phyloP scores from a whole-genome alignment of 1,140 invertebrate genomes.

The Lepidostoma basale region DNA sequence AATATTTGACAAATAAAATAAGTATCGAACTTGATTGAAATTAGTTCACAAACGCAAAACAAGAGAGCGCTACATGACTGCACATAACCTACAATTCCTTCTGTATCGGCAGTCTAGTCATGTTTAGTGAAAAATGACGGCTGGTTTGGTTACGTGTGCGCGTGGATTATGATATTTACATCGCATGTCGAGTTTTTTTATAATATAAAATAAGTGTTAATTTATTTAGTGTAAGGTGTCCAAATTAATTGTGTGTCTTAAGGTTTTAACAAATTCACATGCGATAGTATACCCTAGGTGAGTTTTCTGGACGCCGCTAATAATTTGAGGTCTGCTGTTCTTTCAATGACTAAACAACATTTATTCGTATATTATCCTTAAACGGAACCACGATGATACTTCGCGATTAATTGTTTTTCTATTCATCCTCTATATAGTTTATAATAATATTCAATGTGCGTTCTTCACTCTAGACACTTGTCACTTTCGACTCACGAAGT shows the following conservation, averaged over 20 bases:
- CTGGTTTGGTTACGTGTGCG: conserved; percentile 63
- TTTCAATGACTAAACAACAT: not conserved
- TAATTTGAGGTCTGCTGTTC: not conserved
- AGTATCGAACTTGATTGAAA: conserved; percentile 53
- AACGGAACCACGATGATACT: no score
- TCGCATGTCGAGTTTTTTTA: conserved; percentile 23
- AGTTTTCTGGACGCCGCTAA: conserved; percentile 21
- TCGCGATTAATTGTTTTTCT: no score
- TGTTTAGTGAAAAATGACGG: conserved; percentile 64
- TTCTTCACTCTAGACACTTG: no score
- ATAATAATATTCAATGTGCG: no score
- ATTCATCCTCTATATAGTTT: no score
- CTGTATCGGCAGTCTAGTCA: conserved; percentile 49
- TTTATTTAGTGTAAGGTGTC: conserved; percentile 37
- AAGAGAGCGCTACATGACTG: conserved; percentile 54
- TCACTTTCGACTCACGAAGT: no score
- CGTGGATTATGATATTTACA: conserved; percentile 66
- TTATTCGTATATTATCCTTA: no score
- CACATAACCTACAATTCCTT: conserved; percentile 41
- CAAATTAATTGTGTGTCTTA: conserved; percentile 17
- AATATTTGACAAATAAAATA: conserved; percentile 45
- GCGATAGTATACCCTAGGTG: conserved; percentile 28
- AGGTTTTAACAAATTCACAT: conserved; percentile 28
- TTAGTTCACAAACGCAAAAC: conserved; percentile 51
- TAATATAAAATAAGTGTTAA: conserved; percentile 35